These are phyloP conservation scores for Penaeus monodon DNA, from an alignment of 2,888 invertebrate species.

Conservation along the genomic window DNA sequence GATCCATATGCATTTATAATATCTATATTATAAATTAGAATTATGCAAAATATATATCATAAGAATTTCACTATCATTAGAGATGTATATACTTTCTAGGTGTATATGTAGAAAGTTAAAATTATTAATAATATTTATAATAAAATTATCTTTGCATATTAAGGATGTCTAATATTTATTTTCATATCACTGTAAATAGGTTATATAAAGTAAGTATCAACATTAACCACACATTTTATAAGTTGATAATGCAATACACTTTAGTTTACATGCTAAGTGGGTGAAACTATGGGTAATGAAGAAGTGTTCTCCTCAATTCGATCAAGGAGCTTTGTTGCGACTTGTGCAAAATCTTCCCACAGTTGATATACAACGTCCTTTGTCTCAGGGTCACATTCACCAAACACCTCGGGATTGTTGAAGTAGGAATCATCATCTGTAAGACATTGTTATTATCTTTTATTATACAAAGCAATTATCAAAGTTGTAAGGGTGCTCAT, in stretches of 20 bases:
- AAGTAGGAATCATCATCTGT: slow-evolving; percentile 65
- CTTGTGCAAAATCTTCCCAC: slow-evolving; percentile 65
- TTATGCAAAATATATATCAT: no score
- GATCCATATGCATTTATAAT: no score
- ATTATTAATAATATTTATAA: neutral
- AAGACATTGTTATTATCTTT: neutral
- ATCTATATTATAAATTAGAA: no score
- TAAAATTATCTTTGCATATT: neutral
- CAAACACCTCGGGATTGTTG: slow-evolving; percentile 62
- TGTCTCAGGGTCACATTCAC: slow-evolving; percentile 56
- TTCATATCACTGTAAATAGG: no score
- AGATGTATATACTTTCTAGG: no score
- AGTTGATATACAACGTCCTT: slow-evolving; percentile 54
- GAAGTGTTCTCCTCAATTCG: slow-evolving; percentile 61
- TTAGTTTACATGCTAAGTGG: slow-evolving; percentile 1
- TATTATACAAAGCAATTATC: no score
- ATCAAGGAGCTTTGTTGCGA: slow-evolving; percentile 64
- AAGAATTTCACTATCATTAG: no score
- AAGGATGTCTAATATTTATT: no score
- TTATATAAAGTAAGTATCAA: neutral
- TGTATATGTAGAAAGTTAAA: no score
- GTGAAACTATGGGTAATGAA: slow-evolving; percentile 35
- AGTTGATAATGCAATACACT: neutral
- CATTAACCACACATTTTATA: neutral
- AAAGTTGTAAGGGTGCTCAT: no score